Evolutionary conservation across 2,797 vertebrate species (phyloP).

Genomic region (Micrastur ruficollis): DNA sequence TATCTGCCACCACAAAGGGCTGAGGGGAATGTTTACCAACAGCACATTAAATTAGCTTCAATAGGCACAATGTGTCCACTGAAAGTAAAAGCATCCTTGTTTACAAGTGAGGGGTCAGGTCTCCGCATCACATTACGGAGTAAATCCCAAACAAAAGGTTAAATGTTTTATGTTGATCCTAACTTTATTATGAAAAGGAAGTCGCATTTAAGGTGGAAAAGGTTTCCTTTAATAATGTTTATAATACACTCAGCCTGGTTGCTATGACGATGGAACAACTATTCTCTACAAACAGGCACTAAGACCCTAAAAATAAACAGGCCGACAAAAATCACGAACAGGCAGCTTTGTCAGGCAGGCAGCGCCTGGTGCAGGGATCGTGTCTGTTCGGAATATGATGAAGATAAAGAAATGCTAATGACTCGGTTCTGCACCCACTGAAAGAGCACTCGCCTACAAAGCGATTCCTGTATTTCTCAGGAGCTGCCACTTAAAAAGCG

Average conservation of each 20-base stretch:
- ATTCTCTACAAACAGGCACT: conserved; percentile 53
- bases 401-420: background rate
- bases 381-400: background rate
- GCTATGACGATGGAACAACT: conserved; percentile 59
- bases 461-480: fast-evolving
- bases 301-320: conserved; percentile 59
- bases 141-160: background rate
- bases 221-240: conserved; percentile 57
- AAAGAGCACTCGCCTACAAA: background rate
- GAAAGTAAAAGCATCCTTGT: background rate
- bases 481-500: background rate
- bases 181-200: background rate
- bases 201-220: background rate
- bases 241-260: conserved; percentile 54
- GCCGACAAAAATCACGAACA: background rate
- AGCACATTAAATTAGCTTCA: background rate
- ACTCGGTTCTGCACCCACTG: background rate
- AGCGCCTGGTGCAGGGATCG: background rate
- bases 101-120: background rate
- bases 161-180: fast-evolving
- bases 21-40: background rate
- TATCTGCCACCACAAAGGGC: background rate
- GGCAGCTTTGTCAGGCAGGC: background rate
- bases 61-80: fast-evolving
- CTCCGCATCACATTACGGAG: fast-evolving